A percentile compares a stretch with the other conserved stretches of the same genome.
These are phyloP conservation scores for Peromyscus maniculatus DNA, from an alignment of 2,113 vertebrate species.

Conservation along the genomic window DNA sequence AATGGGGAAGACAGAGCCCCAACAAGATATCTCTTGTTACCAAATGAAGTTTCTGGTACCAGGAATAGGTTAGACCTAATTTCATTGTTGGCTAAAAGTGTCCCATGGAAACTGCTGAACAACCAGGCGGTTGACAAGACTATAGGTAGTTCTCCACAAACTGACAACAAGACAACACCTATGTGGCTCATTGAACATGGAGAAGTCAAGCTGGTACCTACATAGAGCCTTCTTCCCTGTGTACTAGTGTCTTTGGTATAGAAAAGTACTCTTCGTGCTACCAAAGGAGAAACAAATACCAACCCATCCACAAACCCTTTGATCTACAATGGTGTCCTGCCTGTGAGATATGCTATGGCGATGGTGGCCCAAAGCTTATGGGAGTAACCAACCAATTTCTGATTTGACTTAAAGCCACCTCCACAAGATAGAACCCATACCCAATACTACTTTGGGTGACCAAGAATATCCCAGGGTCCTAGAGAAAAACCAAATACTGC, in stretches of 20 bases:
- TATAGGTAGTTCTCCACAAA: background rate
- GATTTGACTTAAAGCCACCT: background rate
- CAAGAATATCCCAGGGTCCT: background rate
- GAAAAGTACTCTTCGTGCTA: background rate
- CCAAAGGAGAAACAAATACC: background rate
- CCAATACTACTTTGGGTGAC: background rate
- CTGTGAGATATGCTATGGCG: background rate
- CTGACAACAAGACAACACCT: background rate
- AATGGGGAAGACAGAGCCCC: background rate
- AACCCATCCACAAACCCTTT: background rate
- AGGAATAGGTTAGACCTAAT: background rate
- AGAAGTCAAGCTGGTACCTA: no score
- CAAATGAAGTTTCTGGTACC: background rate
- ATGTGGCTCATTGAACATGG: background rate
- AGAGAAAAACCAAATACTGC: background rate
- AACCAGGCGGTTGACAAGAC: background rate
- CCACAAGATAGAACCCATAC: background rate
- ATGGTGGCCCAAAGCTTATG: background rate
- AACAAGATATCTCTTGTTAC: background rate
- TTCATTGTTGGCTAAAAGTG: background rate
- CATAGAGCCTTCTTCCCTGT: background rate
- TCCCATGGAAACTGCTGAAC: background rate
- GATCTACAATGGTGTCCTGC: background rate
- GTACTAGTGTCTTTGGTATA: background rate
- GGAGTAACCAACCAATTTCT: background rate